A percentile compares a stretch with the other conserved stretches of the same genome.
Conservation (phyloP, 1,140 invertebrate species). For the Aphaenogaster floridana region DNA sequence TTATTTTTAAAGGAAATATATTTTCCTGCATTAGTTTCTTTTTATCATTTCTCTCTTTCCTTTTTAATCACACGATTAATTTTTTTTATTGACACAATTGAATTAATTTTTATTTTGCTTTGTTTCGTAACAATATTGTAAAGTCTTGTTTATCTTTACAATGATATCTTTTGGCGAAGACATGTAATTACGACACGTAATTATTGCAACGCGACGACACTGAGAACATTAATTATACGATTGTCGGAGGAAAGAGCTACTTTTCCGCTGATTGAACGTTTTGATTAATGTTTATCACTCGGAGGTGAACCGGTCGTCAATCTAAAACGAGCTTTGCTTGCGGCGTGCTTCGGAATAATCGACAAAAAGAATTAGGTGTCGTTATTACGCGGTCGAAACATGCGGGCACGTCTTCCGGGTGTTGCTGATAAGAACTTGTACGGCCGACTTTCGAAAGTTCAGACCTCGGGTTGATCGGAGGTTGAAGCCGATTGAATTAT, state of each 20-base stretch:
- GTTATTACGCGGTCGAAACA: not conserved
- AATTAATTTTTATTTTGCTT: not conserved
- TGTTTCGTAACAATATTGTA: not conserved
- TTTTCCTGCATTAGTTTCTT: not conserved
- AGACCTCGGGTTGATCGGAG: not conserved
- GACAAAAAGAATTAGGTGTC: not conserved
- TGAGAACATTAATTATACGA: not conserved
- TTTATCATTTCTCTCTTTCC: not conserved
- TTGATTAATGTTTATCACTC: not conserved
- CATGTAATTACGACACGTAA: not conserved
- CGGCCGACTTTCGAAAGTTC: not conserved
- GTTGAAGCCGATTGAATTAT: not conserved
- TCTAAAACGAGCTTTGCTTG: not conserved
- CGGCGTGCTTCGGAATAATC: not conserved
- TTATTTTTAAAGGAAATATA: not conserved
- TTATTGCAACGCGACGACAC: conserved; percentile 19
- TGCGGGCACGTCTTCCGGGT: not conserved
- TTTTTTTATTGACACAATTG: not conserved
- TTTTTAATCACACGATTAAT: not conserved
- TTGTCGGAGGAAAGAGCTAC: not conserved
- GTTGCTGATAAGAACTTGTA: not conserved
- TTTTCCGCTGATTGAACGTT: conserved; percentile 9
- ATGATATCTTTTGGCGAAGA: not conserved
- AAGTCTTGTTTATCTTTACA: not conserved
- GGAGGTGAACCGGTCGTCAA: not conserved